Conservation (phyloP, 2,797 vertebrate genomes). For the Sternotherus odoratus region DNA sequence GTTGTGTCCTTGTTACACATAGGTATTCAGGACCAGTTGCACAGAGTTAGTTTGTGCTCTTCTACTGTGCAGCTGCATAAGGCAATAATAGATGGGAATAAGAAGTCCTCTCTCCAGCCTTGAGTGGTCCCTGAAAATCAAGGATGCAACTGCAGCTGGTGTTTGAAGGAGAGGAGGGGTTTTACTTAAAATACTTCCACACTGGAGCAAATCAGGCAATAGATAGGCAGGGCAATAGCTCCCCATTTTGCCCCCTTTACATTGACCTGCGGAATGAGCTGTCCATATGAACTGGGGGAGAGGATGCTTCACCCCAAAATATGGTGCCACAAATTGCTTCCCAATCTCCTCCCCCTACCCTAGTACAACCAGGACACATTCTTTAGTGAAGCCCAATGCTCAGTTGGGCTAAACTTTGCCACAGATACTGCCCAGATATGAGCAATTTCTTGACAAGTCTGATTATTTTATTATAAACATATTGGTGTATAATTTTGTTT, state of each 20-base stretch:
- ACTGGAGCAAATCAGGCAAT: neutral
- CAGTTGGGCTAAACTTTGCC: neutral
- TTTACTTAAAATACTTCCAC: neutral
- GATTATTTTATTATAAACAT: neutral
- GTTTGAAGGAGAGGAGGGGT: neutral
- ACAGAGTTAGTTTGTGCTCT: neutral
- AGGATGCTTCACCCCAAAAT: neutral
- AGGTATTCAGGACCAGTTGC: neutral
- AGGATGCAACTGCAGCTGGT: neutral
- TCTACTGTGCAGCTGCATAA: neutral
- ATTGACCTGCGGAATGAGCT: neutral
- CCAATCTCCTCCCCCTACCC: neutral
- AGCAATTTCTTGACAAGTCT: neutral
- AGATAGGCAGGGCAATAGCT: neutral
- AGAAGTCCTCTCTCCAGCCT: neutral
- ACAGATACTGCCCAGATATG: neutral
- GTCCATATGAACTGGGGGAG: fast-evolving
- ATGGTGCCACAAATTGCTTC: neutral
- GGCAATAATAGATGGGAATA: neutral
- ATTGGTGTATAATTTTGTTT: neutral
- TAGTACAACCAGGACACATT: neutral
- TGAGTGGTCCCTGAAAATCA: neutral
- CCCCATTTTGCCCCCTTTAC: fast-evolving
- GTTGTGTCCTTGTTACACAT: neutral
- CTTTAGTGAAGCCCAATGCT: neutral